A percentile compares a stretch with the other conserved stretches of the same genome.
Evolutionary conservation across 2,113 vertebrate genomes (phyloP).

Genomic region (Copsychus sechellarum): DNA sequence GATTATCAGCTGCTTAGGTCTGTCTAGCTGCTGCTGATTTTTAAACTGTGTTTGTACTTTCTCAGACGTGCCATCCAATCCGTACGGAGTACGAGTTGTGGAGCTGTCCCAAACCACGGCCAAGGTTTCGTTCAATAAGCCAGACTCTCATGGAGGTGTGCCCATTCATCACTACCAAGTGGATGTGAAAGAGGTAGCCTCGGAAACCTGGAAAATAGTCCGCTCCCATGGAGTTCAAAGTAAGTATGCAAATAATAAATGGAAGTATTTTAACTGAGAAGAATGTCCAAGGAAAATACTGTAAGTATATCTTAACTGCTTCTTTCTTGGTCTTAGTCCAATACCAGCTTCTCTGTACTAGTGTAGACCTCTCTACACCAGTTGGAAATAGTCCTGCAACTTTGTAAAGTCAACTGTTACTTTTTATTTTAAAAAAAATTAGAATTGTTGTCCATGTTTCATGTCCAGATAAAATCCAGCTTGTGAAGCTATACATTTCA

Average conservation of each 20-base stretch:
- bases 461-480: neutral
- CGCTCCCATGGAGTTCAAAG: slow-evolving; percentile 94
- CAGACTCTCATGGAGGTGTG: slow-evolving; percentile 95
- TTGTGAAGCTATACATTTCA: neutral
- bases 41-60: neutral
- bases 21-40: neutral
- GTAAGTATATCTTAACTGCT: neutral
- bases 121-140: slow-evolving; percentile 91
- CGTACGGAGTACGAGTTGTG: slow-evolving; percentile 86
- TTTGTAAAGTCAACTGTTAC: neutral
- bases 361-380: neutral
- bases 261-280: neutral
- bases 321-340: neutral
- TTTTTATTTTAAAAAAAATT: neutral
- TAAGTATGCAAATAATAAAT: slow-evolving; percentile 74
- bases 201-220: slow-evolving; percentile 91
- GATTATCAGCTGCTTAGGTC: neutral
- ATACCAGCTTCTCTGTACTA: neutral
- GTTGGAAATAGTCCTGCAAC: neutral
- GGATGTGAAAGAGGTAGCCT: slow-evolving; percentile 88
- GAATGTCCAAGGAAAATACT: neutral
- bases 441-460: neutral
- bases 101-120: slow-evolving; percentile 91
- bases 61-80: slow-evolving; percentile 93
- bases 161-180: slow-evolving; percentile 96